Evolutionary conservation across 2,888 invertebrate genomes (phyloP).

Genomic region (Zaprionus lineosus): DNA sequence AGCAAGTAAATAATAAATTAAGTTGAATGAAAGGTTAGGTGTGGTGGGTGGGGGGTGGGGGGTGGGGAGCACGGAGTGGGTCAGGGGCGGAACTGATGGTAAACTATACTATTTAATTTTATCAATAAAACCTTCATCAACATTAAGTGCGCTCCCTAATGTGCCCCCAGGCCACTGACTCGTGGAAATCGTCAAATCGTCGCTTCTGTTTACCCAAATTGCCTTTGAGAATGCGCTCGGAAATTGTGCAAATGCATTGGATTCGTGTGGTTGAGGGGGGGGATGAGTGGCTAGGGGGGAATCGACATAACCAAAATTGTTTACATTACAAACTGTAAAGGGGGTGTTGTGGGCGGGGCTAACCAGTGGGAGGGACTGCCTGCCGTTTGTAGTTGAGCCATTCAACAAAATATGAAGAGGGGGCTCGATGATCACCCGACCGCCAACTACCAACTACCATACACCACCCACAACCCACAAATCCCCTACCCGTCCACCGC

Average conservation of each 20-base stretch:
- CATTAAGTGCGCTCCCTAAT: too few species aligned
- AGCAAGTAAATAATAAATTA: not conserved
- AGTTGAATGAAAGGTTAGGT: too few species aligned
- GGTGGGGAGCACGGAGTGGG: not conserved
- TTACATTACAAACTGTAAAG: conserved; percentile 28
- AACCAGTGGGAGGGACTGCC: conserved; percentile 8
- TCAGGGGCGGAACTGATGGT: too few species aligned
- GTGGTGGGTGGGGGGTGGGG: not conserved
- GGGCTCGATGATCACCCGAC: not conserved
- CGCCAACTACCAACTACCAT: too few species aligned
- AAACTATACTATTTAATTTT: too few species aligned
- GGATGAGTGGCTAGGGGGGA: conserved; percentile 4
- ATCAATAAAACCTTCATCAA: conserved; percentile 68
- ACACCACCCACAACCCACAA: too few species aligned
- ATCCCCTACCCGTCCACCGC: too few species aligned
- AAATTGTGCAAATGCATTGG: conserved; percentile 16
- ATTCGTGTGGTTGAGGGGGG: not conserved
- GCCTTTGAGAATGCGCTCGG: conserved; percentile 52
- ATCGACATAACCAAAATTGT: conserved; percentile 57
- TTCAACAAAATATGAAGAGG: conserved; percentile 13
- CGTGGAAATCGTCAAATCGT: conserved; percentile 60
- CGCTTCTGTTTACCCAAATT: conserved; percentile 66
- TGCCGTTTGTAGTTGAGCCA: conserved; percentile 15
- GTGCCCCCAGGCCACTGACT: too few species aligned
- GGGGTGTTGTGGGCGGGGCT: not conserved